Percentiles rank a stretch among this genome's conserved stretches.
These are phyloP conservation scores for Megaceryle torquata DNA, from an alignment of 2,113 vertebrate genomes.

Conservation along the genomic window DNA sequence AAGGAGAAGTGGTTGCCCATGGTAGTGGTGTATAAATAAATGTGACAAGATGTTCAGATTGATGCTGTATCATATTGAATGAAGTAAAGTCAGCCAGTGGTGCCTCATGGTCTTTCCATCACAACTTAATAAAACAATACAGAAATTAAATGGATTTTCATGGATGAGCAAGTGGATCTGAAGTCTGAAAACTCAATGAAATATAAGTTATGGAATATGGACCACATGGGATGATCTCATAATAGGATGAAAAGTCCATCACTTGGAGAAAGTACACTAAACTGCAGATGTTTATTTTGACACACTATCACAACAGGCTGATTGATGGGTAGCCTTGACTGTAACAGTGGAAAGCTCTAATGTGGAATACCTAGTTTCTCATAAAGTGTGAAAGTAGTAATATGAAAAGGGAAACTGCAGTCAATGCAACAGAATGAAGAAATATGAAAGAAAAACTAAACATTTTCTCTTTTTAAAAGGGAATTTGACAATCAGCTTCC, in stretches of 20 bases:
- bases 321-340: background rate
- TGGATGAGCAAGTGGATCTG: background rate
- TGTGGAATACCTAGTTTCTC: background rate
- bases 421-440: background rate
- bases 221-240: background rate
- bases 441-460: background rate
- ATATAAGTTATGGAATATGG: background rate
- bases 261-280: background rate
- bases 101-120: background rate
- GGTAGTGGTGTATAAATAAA: background rate
- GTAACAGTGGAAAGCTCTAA: background rate
- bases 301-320: background rate
- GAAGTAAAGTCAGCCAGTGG: conserved; percentile 1
- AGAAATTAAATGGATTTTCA: conserved; percentile 31
- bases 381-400: background rate
- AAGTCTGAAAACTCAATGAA: conserved; percentile 20
- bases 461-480: background rate
- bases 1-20: background rate
- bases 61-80: background rate
- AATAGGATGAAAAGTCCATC: background rate
- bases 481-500: background rate
- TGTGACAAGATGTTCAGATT: background rate
- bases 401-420: background rate
- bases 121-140: conserved; percentile 20
- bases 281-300: background rate